These are phyloP conservation scores for Ophthalmotilapia sp. DNA, from an alignment of 2,113 vertebrate genomes.

Conservation along the genomic window DNA sequence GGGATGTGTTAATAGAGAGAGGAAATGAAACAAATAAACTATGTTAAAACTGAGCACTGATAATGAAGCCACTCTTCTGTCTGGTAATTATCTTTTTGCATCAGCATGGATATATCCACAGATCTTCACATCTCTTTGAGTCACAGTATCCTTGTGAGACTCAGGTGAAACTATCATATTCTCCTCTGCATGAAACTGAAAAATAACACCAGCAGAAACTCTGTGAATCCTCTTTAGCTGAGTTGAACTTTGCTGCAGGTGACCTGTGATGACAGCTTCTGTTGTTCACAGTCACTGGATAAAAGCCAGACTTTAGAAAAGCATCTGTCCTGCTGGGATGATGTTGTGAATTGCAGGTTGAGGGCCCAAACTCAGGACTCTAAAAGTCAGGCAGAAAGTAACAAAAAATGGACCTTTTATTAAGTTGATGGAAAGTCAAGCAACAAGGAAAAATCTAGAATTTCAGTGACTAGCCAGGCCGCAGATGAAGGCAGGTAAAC, in stretches of 20 bases:
- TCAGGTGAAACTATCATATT: not conserved
- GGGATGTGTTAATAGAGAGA: not conserved
- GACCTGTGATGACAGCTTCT: not conserved
- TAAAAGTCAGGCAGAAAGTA: not conserved
- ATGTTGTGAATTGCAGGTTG: not conserved
- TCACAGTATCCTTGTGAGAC: not conserved
- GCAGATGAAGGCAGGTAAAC: not conserved
- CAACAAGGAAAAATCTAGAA: not conserved
- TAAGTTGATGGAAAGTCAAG: not conserved
- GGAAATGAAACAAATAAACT: not conserved
- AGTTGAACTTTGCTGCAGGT: not conserved
- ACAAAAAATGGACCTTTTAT: not conserved
- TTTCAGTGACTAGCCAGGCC: not conserved
- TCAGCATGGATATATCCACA: not conserved
- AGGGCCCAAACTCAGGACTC: not conserved
- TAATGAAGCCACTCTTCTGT: not conserved
- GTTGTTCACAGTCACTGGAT: not conserved
- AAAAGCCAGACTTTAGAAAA: not conserved
- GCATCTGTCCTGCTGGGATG: not conserved
- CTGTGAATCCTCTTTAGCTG: not conserved
- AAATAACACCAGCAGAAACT: not conserved
- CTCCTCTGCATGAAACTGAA: not conserved
- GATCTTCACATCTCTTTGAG: not conserved
- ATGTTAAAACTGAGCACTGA: not conserved
- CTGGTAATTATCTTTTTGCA: not conserved